Base-by-base conservation (phyloP, 2,797 vertebrate genomes). In the Brachymystax lenok region DNA sequence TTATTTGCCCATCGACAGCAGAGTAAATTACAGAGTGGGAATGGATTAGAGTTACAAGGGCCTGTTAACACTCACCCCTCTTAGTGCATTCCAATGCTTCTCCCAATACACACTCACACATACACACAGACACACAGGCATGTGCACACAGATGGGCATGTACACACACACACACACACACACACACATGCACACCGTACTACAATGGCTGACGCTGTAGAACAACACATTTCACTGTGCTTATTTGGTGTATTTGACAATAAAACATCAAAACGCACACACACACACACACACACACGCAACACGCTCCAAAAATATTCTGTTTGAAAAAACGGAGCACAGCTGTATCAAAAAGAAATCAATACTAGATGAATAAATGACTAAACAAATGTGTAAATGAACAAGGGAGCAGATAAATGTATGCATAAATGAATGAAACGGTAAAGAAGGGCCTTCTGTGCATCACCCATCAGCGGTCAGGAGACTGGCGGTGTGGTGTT, bases 341-440 rank as follows among this genome's bases (percentile, higher is more conserved):
- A 86, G 90, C 87, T 87, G 86, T 88, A 89, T 85, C 77, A 79
- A 88, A 87, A 84, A 50, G 77, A 84, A 88, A 85, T 88, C 84
- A 81, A 85, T 85, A 82, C 85, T 81, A 77, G 86, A 86, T 72
- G 84, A 86, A 93, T 89, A 88, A 86, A 92, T 92, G 86, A 90
- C 94, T 90, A 88, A 89, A 89, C 85, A 85, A 83, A 88, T 86
- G 91, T 86, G 89, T 80, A 89, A 92, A 91, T 87, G 82, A 92
- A 86, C 82, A 78, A 79, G 80, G 83, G 66, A 68, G 82, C 74
- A 77, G 87, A 90, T 88, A 85, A 87, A 87, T 87, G 88, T 88
- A 86, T 87, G 87, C 83, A 83, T 88, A 85, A 87, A 40, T 24
- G 79, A 82, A 83, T 90, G 85, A 83, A 8, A 84, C 2, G 7